Evolutionary conservation across 2,888 invertebrate genomes (phyloP).

Genomic region (Zygothrica quintamaculata): DNA sequence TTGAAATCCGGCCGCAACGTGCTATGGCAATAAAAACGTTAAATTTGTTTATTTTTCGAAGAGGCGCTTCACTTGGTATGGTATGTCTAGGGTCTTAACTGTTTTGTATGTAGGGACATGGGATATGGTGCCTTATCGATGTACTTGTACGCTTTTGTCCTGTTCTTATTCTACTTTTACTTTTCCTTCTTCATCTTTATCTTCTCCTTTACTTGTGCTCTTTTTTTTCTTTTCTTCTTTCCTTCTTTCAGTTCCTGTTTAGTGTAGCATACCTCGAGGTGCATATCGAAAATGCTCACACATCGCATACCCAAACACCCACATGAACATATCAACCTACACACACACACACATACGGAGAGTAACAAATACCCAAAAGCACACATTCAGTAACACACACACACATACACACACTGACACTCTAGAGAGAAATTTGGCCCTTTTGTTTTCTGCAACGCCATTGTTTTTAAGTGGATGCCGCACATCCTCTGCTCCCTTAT

Average conservation of each 20-base stretch:
- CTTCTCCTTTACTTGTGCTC: conserved; percentile 4
- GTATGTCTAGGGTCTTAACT: neutral
- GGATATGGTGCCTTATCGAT: neutral
- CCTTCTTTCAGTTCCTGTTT: conserved; percentile 39
- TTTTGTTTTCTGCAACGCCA: conserved; percentile 70
- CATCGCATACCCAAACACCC: conserved; percentile 13
- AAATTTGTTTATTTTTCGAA: conserved; percentile 76
- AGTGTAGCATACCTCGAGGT: conserved; percentile 61
- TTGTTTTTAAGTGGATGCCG: conserved; percentile 76
- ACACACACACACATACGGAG: conserved; percentile 8
- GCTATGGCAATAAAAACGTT: conserved; percentile 76
- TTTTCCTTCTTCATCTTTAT: conserved; percentile 5
- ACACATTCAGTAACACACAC: neutral
- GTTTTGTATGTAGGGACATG: neutral
- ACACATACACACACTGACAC: conserved; percentile 12
- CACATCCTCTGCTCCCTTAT: conserved; percentile 54
- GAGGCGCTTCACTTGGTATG: conserved; percentile 11
- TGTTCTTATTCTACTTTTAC: neutral
- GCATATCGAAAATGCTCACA: conserved; percentile 46
- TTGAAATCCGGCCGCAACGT: conserved; percentile 69
- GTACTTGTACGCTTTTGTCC: neutral
- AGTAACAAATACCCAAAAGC: conserved; percentile 9
- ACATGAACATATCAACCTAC: conserved; percentile 10
- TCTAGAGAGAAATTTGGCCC: conserved; percentile 28
- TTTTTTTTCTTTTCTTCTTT: neutral